Evolutionary conservation across 2,888 invertebrate genomes (phyloP), one percentile per base, ranked within the genome.

Genomic region (Patella pellucida): DNA sequence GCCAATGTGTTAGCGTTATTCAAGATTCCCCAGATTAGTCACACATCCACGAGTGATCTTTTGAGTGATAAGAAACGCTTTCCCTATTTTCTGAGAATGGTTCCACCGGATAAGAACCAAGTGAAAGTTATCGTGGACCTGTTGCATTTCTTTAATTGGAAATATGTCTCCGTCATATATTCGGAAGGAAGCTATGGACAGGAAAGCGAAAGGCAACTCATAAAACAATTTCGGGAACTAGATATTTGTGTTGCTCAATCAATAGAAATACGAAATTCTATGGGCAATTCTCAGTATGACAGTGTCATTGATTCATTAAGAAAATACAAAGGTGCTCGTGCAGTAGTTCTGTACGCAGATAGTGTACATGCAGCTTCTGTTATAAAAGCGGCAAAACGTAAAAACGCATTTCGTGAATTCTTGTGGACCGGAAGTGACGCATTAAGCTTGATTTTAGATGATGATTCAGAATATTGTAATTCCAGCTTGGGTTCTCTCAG

Each of bases 111-210:
- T 76, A 73, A 79, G n/a, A 82, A 87, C 76, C 88, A 87, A 74
- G 85, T 84, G 27, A 79, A 81, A 73, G 85, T 84, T 3, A 87
- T 89, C 27, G 75, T 85, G 1, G 81, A 81, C 23, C 74, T 89
- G 9, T 68, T 89, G 51, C 72, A 74, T 2, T 81, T 85, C 75
- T 89, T 89, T 78, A 94, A 94, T 89, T 95, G 95, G 95, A 95
- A 94, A 16, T 95, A 95, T 89, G 94, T 95, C 71, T 94, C 94
- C 70, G 94, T 94, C n/a, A 93, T 95, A 72, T 94, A 94, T 89
- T 94, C 94, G 1, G 94, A 94, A 86, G 95, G 95, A 14, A 83
- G 85, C 50, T 89, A 87, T 75, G 88, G 89, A 1, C 79, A 82
- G n/a, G 82, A 84, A 41, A 85, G 86, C 5, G 81, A 85, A 23